Evolutionary conservation across 1,140 invertebrate genomes (phyloP).

Genomic region (Microplitis demolitor): DNA sequence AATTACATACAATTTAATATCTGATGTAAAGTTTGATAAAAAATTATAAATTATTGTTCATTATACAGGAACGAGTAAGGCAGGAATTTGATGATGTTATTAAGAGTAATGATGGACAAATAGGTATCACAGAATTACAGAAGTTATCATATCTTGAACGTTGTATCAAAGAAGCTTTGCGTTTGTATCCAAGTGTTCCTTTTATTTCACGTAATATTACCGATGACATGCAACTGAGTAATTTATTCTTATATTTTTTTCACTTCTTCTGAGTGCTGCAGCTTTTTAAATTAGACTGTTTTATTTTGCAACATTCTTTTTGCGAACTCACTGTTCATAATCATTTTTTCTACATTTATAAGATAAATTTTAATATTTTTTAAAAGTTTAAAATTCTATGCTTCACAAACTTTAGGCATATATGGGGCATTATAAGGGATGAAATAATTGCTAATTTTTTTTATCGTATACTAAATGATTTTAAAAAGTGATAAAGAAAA

Average conservation of each 20-base stretch:
- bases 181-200: conserved; percentile 67
- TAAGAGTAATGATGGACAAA: conserved; percentile 12
- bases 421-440: too few species aligned
- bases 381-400: too few species aligned
- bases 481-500: too few species aligned
- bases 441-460: too few species aligned
- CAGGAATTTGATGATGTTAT: conserved; percentile 30
- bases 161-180: conserved; percentile 67
- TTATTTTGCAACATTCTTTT: too few species aligned
- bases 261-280: not conserved
- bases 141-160: conserved; percentile 62
- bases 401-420: too few species aligned
- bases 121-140: conserved; percentile 28
- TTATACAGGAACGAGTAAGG: conserved; percentile 27
- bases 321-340: too few species aligned
- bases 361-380: too few species aligned
- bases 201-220: conserved; percentile 58
- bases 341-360: too few species aligned
- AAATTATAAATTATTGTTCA: too few species aligned
- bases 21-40: not conserved
- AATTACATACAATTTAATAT: not conserved
- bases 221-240: conserved; percentile 51
- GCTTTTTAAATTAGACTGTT: too few species aligned
- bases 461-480: too few species aligned
- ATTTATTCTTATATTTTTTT: not conserved